These are phyloP conservation scores for Gadus macrocephalus DNA, from an alignment of 2,113 vertebrate genomes.

Conservation along the genomic window DNA sequence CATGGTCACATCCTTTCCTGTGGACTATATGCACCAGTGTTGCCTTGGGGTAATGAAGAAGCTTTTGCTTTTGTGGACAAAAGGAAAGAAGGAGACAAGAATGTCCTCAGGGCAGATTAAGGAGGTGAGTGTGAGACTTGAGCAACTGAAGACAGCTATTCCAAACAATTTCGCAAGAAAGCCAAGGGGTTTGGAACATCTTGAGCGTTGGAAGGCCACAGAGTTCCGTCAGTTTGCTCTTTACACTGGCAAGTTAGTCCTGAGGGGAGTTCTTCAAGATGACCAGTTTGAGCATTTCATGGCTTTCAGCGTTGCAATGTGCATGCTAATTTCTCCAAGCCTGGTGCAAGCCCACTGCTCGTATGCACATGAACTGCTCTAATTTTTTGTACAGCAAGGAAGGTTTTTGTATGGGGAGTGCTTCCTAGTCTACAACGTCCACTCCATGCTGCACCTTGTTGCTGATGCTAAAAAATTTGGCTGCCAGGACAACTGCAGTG, in stretches of 20 bases:
- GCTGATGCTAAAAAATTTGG: constrained; percentile 16
- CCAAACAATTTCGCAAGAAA: constrained; percentile 10
- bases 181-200: constrained; percentile 7
- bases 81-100: background rate
- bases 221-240: constrained; percentile 27
- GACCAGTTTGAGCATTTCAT: constrained; percentile 18
- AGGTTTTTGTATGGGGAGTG: constrained; percentile 8
- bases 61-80: background rate
- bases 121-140: background rate
- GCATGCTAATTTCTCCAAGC: constrained; percentile 7
- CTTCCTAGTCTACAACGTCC: constrained; percentile 17
- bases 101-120: background rate
- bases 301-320: constrained; percentile 28
- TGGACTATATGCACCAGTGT: constrained; percentile 2
- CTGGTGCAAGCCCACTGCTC: background rate
- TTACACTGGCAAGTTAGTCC: constrained; percentile 26
- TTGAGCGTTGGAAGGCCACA: constrained; percentile 20
- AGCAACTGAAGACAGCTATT: background rate
- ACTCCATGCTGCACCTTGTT: constrained; percentile 15
- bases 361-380: constrained; percentile 17
- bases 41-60: background rate
- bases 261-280: constrained; percentile 15
- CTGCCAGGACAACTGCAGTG: constrained; percentile 9
- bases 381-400: constrained; percentile 4
- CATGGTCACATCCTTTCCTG: background rate